Base-by-base conservation (phyloP, 2,888 invertebrate genomes). In the Iselma pallidipennis region DNA sequence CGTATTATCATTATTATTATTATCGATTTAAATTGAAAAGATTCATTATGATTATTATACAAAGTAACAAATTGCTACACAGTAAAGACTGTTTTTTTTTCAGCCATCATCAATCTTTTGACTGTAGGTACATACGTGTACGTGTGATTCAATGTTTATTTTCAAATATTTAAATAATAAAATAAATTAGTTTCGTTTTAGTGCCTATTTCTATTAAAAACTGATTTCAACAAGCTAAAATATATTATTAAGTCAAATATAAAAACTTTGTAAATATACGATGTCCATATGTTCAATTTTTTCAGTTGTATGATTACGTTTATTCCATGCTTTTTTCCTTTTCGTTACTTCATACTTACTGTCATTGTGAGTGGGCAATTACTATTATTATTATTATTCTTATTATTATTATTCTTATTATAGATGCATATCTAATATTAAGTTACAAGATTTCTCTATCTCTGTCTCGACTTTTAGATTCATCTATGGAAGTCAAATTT, bases 391-490 rank as follows among this genome's bases (percentile, higher is more conserved):
- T 7, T 10, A 21, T 16, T 21, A 45, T 45, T 45, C 19, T 45
- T 45, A 45, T 19, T 45, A 29, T 29, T 29, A 29, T 29, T 29
- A 29, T 29, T 10, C 3, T 29, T 29, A 45, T 45, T 45, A 45
- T 45, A 45, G 45, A 45, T 45, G 21, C 45, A 45, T 45, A 45
- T 45, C 45, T 45, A 45, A 45, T 45, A 45, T 45, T 45, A 21
- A 45, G 45, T 45, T 45, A 45, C 45, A 45, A 21, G 21, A 9
- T 7, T n/a, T n/a, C 16, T 45, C 37, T 16, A 6, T 37, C 16
- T 37, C 21, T 45, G 9, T 37, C 16, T 2, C 7, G 14, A 37
- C 16, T 37, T 45, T 10, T n/a, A n/a, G n/a, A 10, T 45, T 45
- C 21, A 9, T 45, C 21, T 45, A 21, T 45, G 45, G 45, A 45